These are phyloP conservation scores for Cephalopterus ornatus DNA, from an alignment of 2,113 vertebrate species.

Conservation along the genomic window DNA sequence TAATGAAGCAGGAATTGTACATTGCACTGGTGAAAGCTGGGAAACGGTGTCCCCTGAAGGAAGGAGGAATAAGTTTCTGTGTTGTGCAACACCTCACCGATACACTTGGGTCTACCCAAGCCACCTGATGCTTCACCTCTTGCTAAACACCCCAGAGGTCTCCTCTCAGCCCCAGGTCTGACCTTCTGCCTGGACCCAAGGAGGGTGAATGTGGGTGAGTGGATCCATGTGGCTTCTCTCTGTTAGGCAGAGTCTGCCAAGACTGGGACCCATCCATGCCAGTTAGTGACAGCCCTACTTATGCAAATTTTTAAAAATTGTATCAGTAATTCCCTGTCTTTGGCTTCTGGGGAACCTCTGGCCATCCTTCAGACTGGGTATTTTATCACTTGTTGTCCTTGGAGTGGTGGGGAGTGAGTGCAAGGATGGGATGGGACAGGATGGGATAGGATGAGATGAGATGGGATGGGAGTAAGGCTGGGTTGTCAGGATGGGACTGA, in stretches of 20 bases:
- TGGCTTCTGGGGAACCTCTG: background rate
- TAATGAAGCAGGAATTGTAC: background rate
- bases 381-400: background rate
- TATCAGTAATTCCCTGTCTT: background rate
- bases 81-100: background rate
- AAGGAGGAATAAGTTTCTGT: background rate
- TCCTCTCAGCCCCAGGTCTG: background rate
- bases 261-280: background rate
- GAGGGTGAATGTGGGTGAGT: background rate
- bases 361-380: background rate
- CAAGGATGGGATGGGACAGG: background rate
- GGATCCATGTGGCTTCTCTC: background rate
- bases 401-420: rapidly evolving
- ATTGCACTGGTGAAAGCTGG: background rate
- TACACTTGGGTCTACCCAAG: background rate
- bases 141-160: background rate
- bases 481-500: background rate
- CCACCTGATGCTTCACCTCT: background rate
- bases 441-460: background rate
- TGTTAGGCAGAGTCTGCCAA: background rate
- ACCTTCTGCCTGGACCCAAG: background rate
- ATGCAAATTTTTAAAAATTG: background rate
- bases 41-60: background rate
- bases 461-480: background rate
- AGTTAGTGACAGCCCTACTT: background rate